A percentile compares a stretch with the other conserved stretches of the same genome.
phyloP scores from a whole-genome alignment of 2,113 vertebrate genomes.

The Arenaria interpres region DNA sequence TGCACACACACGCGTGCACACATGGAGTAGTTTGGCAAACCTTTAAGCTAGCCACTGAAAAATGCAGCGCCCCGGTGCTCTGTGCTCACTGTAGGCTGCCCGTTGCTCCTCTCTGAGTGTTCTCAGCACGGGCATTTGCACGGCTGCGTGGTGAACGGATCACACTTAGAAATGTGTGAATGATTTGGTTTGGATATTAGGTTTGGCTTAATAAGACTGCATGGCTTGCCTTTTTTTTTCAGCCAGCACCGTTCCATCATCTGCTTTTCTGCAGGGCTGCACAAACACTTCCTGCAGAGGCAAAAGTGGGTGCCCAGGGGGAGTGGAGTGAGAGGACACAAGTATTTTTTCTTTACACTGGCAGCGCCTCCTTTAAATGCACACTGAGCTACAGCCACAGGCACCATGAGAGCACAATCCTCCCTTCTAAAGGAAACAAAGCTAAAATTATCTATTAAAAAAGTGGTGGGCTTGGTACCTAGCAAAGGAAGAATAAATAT shows the following conservation, averaged over 20 bases:
- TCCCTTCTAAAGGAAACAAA: background rate
- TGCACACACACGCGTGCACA: fast-evolving
- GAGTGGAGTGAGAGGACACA: too few species aligned
- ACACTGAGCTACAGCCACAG: background rate
- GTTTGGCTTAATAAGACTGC: background rate
- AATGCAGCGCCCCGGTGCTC: background rate
- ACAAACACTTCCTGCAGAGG: background rate
- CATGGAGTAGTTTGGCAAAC: background rate
- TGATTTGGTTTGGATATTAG: background rate
- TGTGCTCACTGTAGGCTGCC: background rate
- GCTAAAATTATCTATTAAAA: background rate
- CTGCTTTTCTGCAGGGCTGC: background rate
- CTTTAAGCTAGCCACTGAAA: background rate
- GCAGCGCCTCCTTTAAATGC: background rate
- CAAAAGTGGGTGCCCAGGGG: background rate
- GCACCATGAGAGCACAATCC: background rate
- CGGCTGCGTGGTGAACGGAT: background rate
- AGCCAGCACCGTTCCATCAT: background rate
- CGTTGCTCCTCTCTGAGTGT: background rate
- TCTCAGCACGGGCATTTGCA: background rate
- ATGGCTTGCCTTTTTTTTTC: background rate
- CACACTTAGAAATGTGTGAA: background rate
- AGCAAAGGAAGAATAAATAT: background rate
- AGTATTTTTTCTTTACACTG: background rate
- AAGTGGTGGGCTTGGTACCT: background rate